A percentile compares a stretch with the other conserved stretches of the same genome.
Conservation (phyloP, 2,888 invertebrate genomes). For the Schizaphis graminum region DNA sequence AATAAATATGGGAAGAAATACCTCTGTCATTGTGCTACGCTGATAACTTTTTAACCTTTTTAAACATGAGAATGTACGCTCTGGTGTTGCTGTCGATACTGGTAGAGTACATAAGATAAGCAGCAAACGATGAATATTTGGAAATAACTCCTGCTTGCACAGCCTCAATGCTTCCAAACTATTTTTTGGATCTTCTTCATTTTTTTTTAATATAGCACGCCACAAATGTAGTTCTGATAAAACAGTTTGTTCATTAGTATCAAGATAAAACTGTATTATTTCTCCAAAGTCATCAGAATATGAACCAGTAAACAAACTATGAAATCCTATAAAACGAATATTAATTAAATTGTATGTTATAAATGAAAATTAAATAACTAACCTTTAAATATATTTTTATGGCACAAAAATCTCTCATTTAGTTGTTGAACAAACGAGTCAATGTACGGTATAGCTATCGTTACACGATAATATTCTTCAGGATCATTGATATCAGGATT, state of each 20-base stretch:
- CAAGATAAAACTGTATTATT: neutral
- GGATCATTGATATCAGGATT: conserved; percentile 5
- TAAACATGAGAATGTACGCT: conserved; percentile 15
- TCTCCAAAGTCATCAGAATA: conserved; percentile 20
- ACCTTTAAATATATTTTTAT: conserved; percentile 21
- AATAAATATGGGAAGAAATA: conserved; percentile 11
- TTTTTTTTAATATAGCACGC: conserved; percentile 13
- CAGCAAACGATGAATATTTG: conserved; percentile 23
- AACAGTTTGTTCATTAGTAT: neutral
- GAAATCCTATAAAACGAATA: conserved; percentile 13
- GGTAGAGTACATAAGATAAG: conserved; percentile 9
- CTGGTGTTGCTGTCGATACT: too few relatives aligned
- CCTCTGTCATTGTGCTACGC: neutral
- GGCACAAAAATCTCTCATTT: conserved; percentile 17
- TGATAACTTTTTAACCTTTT: neutral
- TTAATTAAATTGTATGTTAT: conserved; percentile 5
- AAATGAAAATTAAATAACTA: conserved; percentile 20
- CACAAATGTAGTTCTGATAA: conserved; percentile 31
- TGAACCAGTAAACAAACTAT: neutral
- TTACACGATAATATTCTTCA: conserved; percentile 17
- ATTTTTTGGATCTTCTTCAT: neutral
- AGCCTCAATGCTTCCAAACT: neutral
- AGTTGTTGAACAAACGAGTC: conserved; percentile 15
- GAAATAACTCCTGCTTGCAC: conserved; percentile 29
- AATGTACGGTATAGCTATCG: conserved; percentile 17